These are phyloP conservation scores for Wasmannia auropunctata DNA, from an alignment of 1,140 invertebrate species.

Conservation along the genomic window DNA sequence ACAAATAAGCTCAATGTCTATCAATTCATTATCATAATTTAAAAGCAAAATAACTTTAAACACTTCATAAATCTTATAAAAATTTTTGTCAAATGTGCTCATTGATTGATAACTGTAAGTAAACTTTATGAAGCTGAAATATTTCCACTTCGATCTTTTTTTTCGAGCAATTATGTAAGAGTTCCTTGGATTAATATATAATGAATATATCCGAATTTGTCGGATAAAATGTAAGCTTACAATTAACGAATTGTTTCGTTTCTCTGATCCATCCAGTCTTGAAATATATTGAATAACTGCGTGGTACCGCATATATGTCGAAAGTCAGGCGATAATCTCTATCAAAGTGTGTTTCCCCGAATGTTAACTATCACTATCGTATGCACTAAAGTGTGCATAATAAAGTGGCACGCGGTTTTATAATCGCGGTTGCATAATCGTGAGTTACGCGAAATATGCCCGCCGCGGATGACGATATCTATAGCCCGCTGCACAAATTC, in stretches of 20 bases:
- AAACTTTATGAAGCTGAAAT: background rate
- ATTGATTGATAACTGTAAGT: background rate
- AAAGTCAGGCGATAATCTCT: background rate
- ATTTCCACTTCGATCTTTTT: background rate
- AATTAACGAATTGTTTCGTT: background rate
- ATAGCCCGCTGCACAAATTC: conserved; percentile 18
- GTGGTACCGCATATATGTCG: background rate
- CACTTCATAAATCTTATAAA: background rate
- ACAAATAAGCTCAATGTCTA: background rate
- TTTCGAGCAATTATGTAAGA: background rate
- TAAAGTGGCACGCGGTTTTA: conserved; percentile 43
- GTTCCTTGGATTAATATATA: background rate
- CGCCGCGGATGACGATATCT: conserved; percentile 33
- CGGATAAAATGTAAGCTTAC: background rate
- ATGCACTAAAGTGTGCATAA: conserved; percentile 30
- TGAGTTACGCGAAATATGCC: conserved; percentile 14
- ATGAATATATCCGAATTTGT: background rate
- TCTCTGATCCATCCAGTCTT: background rate
- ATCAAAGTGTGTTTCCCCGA: conserved; percentile 6
- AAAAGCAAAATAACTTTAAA: background rate
- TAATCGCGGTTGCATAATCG: conserved; percentile 57
- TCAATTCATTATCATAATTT: background rate
- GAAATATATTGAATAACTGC: background rate
- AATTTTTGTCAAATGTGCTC: background rate
- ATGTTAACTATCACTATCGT: conserved; percentile 37